phyloP scores from a whole-genome alignment of 2,797 vertebrate genomes.

The Esox lucius region DNA sequence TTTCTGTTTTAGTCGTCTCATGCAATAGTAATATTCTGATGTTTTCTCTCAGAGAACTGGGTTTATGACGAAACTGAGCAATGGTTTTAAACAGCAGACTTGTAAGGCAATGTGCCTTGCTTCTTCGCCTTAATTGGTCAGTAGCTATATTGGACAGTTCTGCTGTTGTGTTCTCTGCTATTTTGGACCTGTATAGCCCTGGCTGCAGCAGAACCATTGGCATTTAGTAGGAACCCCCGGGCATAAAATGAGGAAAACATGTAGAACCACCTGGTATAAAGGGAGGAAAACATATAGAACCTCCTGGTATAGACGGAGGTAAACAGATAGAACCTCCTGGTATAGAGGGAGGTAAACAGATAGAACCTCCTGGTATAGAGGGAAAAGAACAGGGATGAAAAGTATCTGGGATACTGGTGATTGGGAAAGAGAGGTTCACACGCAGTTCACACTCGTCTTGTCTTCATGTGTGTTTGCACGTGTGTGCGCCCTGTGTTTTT shows the following conservation, averaged over 20 bases:
- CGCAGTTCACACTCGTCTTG: not conserved
- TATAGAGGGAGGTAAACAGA: not conserved
- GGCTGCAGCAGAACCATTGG: slow-evolving; percentile 18
- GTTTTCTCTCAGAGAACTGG: slow-evolving; percentile 17
- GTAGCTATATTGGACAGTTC: slow-evolving; percentile 27
- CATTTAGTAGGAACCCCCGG: not conserved
- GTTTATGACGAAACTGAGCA: slow-evolving; percentile 26
- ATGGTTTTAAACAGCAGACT: slow-evolving; percentile 12
- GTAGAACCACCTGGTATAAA: slow-evolving; percentile 6
- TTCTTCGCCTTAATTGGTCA: slow-evolving; percentile 38
- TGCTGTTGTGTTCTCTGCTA: slow-evolving; percentile 30
- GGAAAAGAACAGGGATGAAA: not conserved
- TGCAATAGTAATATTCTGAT: not conserved
- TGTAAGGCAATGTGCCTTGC: slow-evolving; percentile 38
- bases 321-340: not conserved
- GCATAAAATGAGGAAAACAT: too few species aligned
- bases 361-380: slow-evolving; percentile 3
- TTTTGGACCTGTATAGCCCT: slow-evolving; percentile 52
- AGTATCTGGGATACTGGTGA: not conserved
- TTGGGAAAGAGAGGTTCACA: not conserved
- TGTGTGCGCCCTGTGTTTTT: slow-evolving; percentile 26
- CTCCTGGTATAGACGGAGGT: too few species aligned
- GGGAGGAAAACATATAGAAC: not conserved
- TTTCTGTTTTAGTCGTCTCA: not conserved
- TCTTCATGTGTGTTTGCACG: slow-evolving; percentile 30